Conservation (phyloP, 2,113 vertebrate species). For the Sander lucioperca region DNA sequence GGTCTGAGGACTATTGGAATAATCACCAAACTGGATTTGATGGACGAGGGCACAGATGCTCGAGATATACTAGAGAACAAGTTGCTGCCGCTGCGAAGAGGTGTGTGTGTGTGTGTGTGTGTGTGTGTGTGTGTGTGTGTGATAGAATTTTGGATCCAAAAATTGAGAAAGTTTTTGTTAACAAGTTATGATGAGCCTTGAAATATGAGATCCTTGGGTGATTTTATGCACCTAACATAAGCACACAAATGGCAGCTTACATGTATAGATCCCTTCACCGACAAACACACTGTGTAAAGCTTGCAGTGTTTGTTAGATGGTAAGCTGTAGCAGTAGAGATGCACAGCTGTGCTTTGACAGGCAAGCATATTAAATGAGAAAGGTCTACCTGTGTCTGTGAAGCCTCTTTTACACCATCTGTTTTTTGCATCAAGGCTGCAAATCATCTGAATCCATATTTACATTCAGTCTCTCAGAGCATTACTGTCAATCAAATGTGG, state of each 20-base stretch:
- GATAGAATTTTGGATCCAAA: background rate
- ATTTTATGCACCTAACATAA: slow-evolving; percentile 39
- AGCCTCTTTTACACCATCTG: slow-evolving; percentile 53
- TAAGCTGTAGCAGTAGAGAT: slow-evolving; percentile 30
- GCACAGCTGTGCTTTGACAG: slow-evolving; percentile 64
- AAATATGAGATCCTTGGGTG: slow-evolving; percentile 50
- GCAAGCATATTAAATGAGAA: slow-evolving; percentile 52
- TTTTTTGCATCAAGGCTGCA: slow-evolving; percentile 22
- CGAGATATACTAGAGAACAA: slow-evolving; percentile 94
- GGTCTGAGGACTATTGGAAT: slow-evolving; percentile 94
- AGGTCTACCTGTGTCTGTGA: slow-evolving; percentile 38
- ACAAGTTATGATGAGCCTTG: slow-evolving; percentile 32
- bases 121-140: background rate
- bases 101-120: slow-evolving; percentile 68
- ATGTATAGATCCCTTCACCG: slow-evolving; percentile 15
- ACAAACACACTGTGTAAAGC: slow-evolving; percentile 24
- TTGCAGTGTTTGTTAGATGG: slow-evolving; percentile 32
- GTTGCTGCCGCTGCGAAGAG: slow-evolving; percentile 92
- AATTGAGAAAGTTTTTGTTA: background rate
- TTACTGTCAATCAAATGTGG: slow-evolving; percentile 1
- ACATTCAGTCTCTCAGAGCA: background rate
- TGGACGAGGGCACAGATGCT: slow-evolving; percentile 96
- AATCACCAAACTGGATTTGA: slow-evolving; percentile 95
- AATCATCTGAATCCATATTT: slow-evolving; percentile 31
- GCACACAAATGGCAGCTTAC: slow-evolving; percentile 6